Conservation (phyloP, 2,113 vertebrate genomes). For the Triplophysa siluroides region DNA sequence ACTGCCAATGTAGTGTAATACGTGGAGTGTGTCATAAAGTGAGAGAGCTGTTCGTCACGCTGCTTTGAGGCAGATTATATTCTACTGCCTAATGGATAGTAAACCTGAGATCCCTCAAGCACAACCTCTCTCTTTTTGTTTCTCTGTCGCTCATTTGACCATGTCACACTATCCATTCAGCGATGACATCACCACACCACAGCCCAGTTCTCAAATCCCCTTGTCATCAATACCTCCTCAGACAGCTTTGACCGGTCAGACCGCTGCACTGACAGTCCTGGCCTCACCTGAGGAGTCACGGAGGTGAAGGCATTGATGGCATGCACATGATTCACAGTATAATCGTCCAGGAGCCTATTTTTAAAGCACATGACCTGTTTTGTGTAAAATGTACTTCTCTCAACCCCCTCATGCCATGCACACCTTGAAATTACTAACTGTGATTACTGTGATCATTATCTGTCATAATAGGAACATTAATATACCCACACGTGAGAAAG, state of each 20-base stretch:
- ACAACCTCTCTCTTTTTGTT: slow-evolving; percentile 26
- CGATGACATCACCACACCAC: slow-evolving; percentile 52
- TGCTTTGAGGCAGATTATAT: slow-evolving; percentile 50
- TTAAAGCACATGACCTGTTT: background rate
- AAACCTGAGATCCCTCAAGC: slow-evolving; percentile 43
- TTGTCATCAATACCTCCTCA: slow-evolving; percentile 36
- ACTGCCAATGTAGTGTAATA: slow-evolving; percentile 4
- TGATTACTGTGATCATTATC: background rate
- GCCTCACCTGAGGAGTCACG: slow-evolving; percentile 36
- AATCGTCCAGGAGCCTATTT: background rate
- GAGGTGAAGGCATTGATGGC: slow-evolving; percentile 13
- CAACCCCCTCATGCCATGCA: background rate
- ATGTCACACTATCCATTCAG: slow-evolving; percentile 49
- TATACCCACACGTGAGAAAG: background rate
- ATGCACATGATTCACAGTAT: background rate
- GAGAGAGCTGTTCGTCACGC: slow-evolving; percentile 34
- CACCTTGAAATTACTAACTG: background rate
- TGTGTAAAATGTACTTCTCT: background rate
- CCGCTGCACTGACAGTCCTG: slow-evolving; percentile 7
- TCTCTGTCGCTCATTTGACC: slow-evolving; percentile 30
- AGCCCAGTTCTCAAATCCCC: slow-evolving; percentile 48
- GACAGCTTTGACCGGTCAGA: slow-evolving; percentile 43
- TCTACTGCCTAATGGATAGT: slow-evolving; percentile 53
- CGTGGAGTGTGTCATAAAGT: slow-evolving; percentile 39
- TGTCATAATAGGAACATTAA: background rate